Conservation (phyloP, 2,888 invertebrate species). For the Brenthis daphne region DNA sequence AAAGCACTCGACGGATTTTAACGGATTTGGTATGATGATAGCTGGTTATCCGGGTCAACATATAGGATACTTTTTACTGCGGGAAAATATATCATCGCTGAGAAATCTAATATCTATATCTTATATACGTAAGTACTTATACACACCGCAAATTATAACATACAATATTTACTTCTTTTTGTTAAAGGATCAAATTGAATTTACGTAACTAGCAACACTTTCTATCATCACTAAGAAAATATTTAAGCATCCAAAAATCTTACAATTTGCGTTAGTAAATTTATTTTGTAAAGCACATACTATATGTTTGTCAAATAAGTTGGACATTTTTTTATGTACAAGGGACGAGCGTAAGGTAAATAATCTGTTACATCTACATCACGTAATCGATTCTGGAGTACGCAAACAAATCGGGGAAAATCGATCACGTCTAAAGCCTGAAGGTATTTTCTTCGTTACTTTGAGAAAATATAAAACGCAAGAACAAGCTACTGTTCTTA, state of each 20-base stretch:
- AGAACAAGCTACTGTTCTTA: constrained; percentile 27
- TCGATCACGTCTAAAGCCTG: constrained; percentile 38
- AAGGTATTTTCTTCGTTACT: constrained; percentile 34
- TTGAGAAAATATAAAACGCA: constrained; percentile 36
- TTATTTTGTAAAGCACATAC: not conserved
- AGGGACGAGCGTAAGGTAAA: constrained; percentile 18
- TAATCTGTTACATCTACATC: constrained; percentile 38
- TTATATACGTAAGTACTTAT: no score
- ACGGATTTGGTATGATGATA: no score
- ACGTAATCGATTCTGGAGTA: constrained; percentile 62
- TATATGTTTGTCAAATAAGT: constrained; percentile 7
- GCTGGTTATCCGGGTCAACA: no score
- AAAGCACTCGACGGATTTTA: no score
- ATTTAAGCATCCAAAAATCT: not conserved
- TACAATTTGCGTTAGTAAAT: constrained; percentile 10
- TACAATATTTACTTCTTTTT: no score
- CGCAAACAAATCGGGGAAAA: constrained; percentile 58
- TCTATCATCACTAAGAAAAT: not conserved
- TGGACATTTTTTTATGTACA: constrained; percentile 16
- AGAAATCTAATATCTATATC: no score
- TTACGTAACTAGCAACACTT: no score
- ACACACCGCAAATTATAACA: no score
- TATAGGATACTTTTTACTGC: no score
- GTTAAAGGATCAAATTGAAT: no score
- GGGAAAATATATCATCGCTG: no score